Percentiles rank a stretch among this genome's conserved stretches.
Evolutionary conservation across 2,113 vertebrate species (phyloP).

Genomic region (Psephotus haematonotus): DNA sequence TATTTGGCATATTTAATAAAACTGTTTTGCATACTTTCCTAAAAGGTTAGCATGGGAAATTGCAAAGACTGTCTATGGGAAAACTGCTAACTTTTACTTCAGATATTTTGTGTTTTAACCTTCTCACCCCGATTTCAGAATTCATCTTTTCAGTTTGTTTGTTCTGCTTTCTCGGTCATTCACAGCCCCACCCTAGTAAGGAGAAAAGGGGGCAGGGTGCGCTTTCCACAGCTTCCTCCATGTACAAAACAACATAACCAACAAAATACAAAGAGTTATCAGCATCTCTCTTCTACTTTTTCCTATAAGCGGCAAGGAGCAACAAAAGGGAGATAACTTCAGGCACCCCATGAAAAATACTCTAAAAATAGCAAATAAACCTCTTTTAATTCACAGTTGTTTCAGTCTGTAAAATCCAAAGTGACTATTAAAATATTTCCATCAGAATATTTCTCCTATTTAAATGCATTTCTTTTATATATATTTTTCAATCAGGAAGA

Average conservation of each 20-base stretch:
- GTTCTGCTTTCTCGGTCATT: neutral
- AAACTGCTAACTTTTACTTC: neutral
- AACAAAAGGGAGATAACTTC: neutral
- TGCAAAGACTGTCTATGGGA: neutral
- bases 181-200: neutral
- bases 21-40: neutral
- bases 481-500: neutral
- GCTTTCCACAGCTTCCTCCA: neutral
- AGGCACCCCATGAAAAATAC: neutral
- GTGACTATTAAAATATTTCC: neutral
- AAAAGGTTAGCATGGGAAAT: neutral
- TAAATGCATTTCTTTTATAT: neutral
- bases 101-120: neutral
- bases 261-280: neutral
- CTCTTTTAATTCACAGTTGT: neutral
- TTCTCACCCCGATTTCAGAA: neutral
- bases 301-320: neutral
- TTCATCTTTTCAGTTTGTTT: neutral
- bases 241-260: neutral
- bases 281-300: neutral
- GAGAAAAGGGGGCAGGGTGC: neutral
- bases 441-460: neutral
- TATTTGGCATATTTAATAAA: neutral
- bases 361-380: neutral
- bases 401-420: neutral